These are phyloP conservation scores for Xyrichtys novacula DNA, from an alignment of 2,797 vertebrate species.

Conservation along the genomic window DNA sequence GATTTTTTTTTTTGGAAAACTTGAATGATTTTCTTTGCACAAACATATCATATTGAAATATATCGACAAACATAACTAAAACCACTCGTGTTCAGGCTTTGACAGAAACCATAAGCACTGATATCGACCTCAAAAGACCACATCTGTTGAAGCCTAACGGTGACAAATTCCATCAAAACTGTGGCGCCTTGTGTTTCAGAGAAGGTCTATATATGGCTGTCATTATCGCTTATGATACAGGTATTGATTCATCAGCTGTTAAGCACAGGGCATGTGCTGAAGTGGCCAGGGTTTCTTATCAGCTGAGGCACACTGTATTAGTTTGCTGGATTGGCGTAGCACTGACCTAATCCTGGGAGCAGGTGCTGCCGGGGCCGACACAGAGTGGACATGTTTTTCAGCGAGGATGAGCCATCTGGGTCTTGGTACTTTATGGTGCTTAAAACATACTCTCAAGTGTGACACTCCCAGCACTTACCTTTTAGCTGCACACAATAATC, in stretches of 20 bases:
- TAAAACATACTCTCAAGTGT: conserved; percentile 79
- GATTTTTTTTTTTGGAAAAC: not conserved
- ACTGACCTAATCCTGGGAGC: conserved; percentile 78
- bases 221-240: conserved; percentile 58
- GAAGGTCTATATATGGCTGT: conserved; percentile 59
- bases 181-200: conserved; percentile 44
- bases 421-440: conserved; percentile 77
- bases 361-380: conserved; percentile 73
- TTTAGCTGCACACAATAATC: conserved; percentile 76
- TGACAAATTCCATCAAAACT: conserved; percentile 38
- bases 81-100: not conserved
- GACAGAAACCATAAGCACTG: not conserved
- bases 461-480: conserved; percentile 76
- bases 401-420: conserved; percentile 84
- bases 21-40: not conserved
- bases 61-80: not conserved
- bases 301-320: conserved; percentile 64
- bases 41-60: not conserved
- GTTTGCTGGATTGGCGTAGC: conserved; percentile 53
- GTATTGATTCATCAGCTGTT: conserved; percentile 69
- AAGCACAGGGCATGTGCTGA: conserved; percentile 54
- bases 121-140: conserved; percentile 21
- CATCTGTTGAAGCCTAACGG: conserved; percentile 38
- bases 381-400: conserved; percentile 76
- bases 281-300: conserved; percentile 66